These are phyloP conservation scores for Paedocypris sp. DNA, from an alignment of 2,113 vertebrate species.

Conservation along the genomic window DNA sequence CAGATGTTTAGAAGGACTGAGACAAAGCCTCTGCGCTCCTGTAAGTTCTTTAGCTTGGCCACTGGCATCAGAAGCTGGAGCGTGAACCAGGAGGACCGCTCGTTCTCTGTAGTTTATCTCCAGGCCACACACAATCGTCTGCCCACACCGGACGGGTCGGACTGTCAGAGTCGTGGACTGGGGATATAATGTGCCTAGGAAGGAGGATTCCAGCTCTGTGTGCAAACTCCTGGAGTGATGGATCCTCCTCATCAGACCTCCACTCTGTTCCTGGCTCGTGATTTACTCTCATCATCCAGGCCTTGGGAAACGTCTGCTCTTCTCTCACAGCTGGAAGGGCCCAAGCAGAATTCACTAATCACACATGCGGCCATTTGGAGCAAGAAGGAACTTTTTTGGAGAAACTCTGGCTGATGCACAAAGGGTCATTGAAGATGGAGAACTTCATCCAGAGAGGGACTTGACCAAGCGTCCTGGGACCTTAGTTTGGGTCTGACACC, in stretches of 20 bases:
- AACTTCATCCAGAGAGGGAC: no score
- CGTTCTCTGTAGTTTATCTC: constrained; percentile 8
- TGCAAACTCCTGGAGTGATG: constrained; percentile 18
- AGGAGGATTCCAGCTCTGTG: constrained; percentile 1
- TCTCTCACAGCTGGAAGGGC: no score
- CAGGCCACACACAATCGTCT: background rate
- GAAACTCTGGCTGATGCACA: no score
- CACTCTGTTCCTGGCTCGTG: constrained; percentile 3
- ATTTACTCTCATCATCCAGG: constrained; percentile 17
- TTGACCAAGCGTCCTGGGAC: no score
- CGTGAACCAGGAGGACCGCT: background rate
- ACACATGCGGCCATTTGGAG: no score
- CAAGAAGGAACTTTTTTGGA: no score
- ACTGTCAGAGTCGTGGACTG: constrained; percentile 9
- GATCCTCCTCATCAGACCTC: constrained; percentile 13
- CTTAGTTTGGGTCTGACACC: no score
- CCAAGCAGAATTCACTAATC: no score
- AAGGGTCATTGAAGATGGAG: no score
- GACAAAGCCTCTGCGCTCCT: background rate
- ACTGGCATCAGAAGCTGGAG: background rate
- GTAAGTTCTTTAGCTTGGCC: background rate
- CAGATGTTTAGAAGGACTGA: background rate
- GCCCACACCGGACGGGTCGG: constrained; percentile 6
- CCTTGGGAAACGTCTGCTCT: background rate
- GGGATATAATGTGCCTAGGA: constrained; percentile 18